Evolutionary conservation across 1,140 invertebrate species (phyloP).

Genomic region (Scylla paramamosain): DNA sequence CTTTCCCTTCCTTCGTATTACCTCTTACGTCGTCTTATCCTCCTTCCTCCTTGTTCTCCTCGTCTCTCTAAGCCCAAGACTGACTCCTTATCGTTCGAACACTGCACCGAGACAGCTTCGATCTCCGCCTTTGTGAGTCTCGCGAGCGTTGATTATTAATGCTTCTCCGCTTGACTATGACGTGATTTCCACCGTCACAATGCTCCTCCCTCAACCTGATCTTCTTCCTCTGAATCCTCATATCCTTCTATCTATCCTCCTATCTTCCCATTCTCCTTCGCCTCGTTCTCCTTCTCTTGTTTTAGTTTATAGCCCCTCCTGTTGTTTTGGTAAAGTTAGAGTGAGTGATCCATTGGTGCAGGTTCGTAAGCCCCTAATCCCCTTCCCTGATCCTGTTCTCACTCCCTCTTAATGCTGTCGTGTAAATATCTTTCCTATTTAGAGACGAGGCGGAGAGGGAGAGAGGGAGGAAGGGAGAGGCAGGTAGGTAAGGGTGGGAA

Average conservation of each 20-base stretch:
- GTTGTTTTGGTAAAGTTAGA: too few relatives aligned
- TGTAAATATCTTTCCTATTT: not conserved
- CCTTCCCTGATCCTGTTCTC: not conserved
- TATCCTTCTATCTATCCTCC: too few relatives aligned
- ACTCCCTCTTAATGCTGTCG: not conserved
- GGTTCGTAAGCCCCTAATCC: too few relatives aligned
- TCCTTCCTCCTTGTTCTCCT: not conserved
- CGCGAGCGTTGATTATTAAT: not conserved
- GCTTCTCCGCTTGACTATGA: not conserved
- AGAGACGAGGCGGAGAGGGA: too few relatives aligned
- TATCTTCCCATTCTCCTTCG: not conserved
- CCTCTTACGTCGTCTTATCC: not conserved
- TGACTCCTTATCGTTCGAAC: not conserved
- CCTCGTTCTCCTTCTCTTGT: not conserved
- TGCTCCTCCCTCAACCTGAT: not conserved
- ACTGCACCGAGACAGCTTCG: not conserved
- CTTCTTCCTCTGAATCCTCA: too few relatives aligned
- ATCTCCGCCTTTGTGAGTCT: not conserved
- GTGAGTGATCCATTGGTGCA: too few relatives aligned
- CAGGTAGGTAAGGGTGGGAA: too few relatives aligned
- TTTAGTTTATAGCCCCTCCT: too few relatives aligned
- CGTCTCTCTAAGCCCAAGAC: not conserved
- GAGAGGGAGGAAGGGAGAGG: too few relatives aligned
- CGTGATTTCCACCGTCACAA: not conserved
- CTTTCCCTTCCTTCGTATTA: not conserved